Percentiles rank a stretch among this genome's conserved stretches.
Conservation (phyloP, 2,113 vertebrate species). For the Nycticebus coucang region DNA sequence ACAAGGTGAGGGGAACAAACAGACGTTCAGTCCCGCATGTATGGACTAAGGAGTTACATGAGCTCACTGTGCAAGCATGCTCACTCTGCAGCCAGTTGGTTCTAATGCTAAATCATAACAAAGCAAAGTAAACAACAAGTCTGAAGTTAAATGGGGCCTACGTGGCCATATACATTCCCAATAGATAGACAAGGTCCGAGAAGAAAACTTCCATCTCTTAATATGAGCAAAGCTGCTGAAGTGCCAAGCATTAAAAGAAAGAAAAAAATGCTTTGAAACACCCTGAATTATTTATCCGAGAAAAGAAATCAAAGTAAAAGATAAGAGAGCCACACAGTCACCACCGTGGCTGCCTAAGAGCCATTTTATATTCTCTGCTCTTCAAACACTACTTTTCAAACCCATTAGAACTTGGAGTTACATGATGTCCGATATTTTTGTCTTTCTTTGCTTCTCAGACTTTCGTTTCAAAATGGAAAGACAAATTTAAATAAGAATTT, state of each 20-base stretch:
- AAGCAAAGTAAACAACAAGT: slow-evolving; percentile 46
- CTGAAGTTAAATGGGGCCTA: slow-evolving; percentile 60
- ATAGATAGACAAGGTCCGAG: not conserved
- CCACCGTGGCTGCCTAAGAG: slow-evolving; percentile 25
- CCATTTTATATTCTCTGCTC: slow-evolving; percentile 24
- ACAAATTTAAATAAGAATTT: slow-evolving; percentile 65
- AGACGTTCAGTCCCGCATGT: not conserved
- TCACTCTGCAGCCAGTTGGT: not conserved
- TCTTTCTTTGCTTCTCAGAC: slow-evolving; percentile 18
- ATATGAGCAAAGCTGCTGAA: slow-evolving; percentile 32
- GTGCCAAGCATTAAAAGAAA: slow-evolving; percentile 26
- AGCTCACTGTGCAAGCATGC: not conserved
- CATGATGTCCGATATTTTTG: not conserved
- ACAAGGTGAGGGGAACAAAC: not conserved
- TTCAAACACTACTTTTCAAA: not conserved
- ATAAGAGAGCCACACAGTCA: slow-evolving; percentile 57
- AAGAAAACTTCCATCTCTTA: slow-evolving; percentile 42
- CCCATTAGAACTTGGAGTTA: slow-evolving; percentile 48
- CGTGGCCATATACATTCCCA: slow-evolving; percentile 44
- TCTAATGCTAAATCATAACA: slow-evolving; percentile 52
- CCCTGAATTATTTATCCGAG: slow-evolving; percentile 75
- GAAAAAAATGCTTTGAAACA: slow-evolving; percentile 70
- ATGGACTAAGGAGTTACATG: slow-evolving; percentile 31
- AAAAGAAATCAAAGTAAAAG: slow-evolving; percentile 76
- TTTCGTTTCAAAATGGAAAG: slow-evolving; percentile 33